A percentile compares a stretch with the other conserved stretches of the same genome.
phyloP scores from a whole-genome alignment of 2,888 invertebrate species.

The Dusona sp. region DNA sequence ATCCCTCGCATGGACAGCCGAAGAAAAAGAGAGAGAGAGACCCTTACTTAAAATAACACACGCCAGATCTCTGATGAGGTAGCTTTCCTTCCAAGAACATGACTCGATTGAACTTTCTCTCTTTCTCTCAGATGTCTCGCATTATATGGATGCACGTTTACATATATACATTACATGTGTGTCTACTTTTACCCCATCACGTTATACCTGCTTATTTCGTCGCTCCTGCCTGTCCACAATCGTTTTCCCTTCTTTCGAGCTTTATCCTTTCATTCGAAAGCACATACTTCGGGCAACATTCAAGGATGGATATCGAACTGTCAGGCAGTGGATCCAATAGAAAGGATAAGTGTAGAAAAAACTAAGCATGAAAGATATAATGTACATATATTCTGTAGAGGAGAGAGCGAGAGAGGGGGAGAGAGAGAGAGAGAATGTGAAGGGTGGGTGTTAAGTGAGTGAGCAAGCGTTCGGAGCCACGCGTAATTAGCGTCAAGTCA shows the following conservation, averaged over 20 bases:
- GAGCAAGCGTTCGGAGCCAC: constrained; percentile 79
- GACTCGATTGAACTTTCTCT: constrained; percentile 80
- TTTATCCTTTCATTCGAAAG: not conserved
- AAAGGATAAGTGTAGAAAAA: constrained; percentile 14
- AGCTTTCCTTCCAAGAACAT: constrained; percentile 82
- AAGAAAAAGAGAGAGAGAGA: constrained; percentile 58
- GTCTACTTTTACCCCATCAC: not conserved
- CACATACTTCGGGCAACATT: not conserved
- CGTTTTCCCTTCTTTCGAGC: not conserved
- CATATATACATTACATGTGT: not conserved
- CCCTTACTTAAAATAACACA: constrained; percentile 80
- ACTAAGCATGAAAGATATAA: constrained; percentile 5
- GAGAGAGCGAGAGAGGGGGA: not conserved
- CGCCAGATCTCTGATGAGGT: constrained; percentile 68
- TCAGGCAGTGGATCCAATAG: not conserved
- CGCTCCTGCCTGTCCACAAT: not conserved
- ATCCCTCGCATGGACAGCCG: constrained; percentile 29
- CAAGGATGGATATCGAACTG: not conserved
- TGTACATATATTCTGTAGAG: not conserved
- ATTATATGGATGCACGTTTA: constrained; percentile 69
- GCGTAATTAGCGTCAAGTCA: constrained; percentile 79
- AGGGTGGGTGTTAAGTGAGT: constrained; percentile 79
- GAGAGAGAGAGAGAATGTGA: constrained; percentile 39
- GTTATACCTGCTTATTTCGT: constrained; percentile 3
- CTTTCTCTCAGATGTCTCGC: constrained; percentile 32